These are phyloP conservation scores for Eudyptes chrysolophus DNA, from an alignment of 2,113 vertebrate genomes.

Conservation along the genomic window DNA sequence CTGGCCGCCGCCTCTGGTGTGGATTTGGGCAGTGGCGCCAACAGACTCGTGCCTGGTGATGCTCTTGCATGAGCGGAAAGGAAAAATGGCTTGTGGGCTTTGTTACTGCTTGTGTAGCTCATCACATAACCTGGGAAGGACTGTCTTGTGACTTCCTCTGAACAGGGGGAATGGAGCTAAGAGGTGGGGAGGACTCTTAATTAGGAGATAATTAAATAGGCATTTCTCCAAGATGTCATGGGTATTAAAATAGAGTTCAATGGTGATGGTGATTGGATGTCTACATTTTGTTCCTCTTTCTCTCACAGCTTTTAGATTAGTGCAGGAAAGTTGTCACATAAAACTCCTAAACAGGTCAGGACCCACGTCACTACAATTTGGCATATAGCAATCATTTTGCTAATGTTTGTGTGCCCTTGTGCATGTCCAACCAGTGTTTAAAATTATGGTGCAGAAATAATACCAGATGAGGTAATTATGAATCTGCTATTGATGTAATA, in stretches of 20 bases:
- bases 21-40: background rate
- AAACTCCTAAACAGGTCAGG: background rate
- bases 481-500: background rate
- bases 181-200: background rate
- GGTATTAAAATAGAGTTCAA: background rate
- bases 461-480: background rate
- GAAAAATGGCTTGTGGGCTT: background rate
- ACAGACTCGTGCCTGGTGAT: fast-evolving
- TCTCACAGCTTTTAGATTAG: background rate
- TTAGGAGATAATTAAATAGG: background rate
- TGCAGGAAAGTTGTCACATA: background rate
- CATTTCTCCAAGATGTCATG: background rate
- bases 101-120: background rate
- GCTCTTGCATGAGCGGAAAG: background rate
- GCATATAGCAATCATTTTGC: fast-evolving
- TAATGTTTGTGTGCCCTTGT: background rate
- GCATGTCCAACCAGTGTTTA: background rate
- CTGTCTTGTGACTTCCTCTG: background rate
- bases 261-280: background rate
- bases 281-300: background rate
- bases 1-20: fast-evolving
- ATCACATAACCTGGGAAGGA: background rate
- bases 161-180: background rate
- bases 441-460: background rate
- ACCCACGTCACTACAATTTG: fast-evolving